Percentiles rank a stretch among this genome's conserved stretches.
These are phyloP conservation scores for Agelaius tricolor DNA, from an alignment of 2,113 vertebrate species.

Conservation along the genomic window DNA sequence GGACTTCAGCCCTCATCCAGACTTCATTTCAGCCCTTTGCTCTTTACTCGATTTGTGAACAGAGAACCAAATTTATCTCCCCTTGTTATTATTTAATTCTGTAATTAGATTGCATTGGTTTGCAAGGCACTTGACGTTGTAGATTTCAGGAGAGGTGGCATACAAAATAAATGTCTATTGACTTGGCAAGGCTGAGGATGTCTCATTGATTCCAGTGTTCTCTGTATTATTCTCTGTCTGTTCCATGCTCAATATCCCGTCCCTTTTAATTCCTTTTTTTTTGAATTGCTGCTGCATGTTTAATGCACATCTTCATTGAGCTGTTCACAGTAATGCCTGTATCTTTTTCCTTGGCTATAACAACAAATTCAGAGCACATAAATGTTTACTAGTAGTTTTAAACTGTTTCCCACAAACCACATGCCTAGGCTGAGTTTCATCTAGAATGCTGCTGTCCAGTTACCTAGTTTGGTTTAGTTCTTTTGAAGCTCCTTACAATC, in stretches of 20 bases:
- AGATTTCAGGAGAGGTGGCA: background rate
- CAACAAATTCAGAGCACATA: background rate
- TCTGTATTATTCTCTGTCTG: background rate
- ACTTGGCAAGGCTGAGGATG: background rate
- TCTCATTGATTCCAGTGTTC: slow-evolving; percentile 19
- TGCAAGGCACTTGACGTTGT: background rate
- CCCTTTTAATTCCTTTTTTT: background rate
- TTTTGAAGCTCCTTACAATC: background rate
- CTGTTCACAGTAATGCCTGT: background rate
- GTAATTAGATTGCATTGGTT: background rate
- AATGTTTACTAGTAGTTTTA: background rate
- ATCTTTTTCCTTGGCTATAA: background rate
- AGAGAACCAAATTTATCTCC: background rate
- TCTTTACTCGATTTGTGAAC: background rate
- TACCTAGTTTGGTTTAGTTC: background rate
- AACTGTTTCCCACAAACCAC: background rate
- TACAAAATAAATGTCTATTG: background rate
- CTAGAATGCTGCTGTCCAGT: background rate
- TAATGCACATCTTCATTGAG: background rate
- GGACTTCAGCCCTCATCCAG: background rate
- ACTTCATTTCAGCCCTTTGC: background rate
- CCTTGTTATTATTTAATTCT: slow-evolving; percentile 46
- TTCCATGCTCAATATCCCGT: background rate
- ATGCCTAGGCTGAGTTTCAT: background rate
- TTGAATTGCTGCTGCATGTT: background rate